Percentiles rank a stretch among this genome's conserved stretches.
Evolutionary conservation across 2,888 invertebrate genomes (phyloP).

Genomic region (Rhodophaea formosa): DNA sequence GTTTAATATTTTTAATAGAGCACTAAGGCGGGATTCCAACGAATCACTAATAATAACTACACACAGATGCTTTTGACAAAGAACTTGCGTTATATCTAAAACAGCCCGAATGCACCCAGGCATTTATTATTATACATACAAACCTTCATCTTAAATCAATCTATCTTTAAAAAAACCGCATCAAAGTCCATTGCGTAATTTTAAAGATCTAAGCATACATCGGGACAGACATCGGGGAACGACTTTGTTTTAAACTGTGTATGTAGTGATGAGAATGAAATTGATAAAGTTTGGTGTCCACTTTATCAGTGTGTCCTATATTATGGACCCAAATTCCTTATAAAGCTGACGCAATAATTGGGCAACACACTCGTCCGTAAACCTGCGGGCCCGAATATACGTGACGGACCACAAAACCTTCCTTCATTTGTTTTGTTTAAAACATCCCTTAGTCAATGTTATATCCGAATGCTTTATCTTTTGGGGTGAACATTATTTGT

Average conservation of each 20-base stretch:
- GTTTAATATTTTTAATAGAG: slow-evolving; percentile 25
- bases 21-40: slow-evolving; percentile 28
- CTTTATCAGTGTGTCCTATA: slow-evolving; percentile 5
- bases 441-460: slow-evolving; percentile 2
- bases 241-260: too few relatives aligned
- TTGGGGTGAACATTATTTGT: background rate
- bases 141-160: too few relatives aligned
- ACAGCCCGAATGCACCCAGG: too few relatives aligned
- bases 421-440: slow-evolving; percentile 16
- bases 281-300: background rate
- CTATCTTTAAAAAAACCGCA: too few relatives aligned
- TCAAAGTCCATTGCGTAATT: too few relatives aligned
- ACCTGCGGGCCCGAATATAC: slow-evolving; percentile 29
- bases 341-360: slow-evolving; percentile 47
- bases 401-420: slow-evolving; percentile 34
- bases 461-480: background rate
- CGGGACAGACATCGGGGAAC: too few relatives aligned
- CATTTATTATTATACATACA: too few relatives aligned
- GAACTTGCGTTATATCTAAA: background rate
- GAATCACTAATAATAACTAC: slow-evolving; percentile 33
- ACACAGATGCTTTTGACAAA: background rate
- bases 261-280: too few relatives aligned
- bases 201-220: too few relatives aligned
- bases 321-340: slow-evolving; percentile 21
- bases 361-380: slow-evolving; percentile 39